These are phyloP conservation scores for Spinus pinus DNA, from an alignment of 2,797 vertebrate species.

Conservation along the genomic window DNA sequence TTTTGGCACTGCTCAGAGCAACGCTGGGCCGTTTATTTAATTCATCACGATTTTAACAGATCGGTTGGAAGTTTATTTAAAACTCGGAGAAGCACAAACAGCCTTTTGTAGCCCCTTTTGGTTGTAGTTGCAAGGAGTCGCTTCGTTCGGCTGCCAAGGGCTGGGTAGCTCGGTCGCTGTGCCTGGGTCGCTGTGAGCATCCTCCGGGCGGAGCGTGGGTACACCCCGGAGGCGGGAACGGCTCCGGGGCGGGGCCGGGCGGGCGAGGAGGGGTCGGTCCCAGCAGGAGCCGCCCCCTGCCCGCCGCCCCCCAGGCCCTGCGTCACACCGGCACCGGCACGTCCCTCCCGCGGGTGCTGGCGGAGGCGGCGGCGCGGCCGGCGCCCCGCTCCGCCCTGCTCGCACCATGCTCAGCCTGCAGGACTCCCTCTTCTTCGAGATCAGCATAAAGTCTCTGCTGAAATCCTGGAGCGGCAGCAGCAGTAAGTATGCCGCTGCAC, in stretches of 20 bases:
- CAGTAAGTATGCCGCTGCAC: conserved; percentile 83
- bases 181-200: background rate
- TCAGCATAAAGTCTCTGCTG: conserved; percentile 97
- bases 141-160: accelerated
- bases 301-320: background rate
- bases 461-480: conserved; percentile 94
- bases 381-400: background rate
- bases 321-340: background rate
- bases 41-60: background rate
- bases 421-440: conserved; percentile 97
- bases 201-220: background rate
- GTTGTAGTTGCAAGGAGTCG: accelerated
- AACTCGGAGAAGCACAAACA: background rate
- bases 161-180: accelerated
- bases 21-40: background rate
- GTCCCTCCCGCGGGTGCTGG: background rate
- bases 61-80: background rate
- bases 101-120: background rate
- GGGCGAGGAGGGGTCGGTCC: background rate
- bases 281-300: background rate
- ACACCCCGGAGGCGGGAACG: background rate
- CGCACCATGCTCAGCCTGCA: conserved; percentile 93
- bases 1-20: background rate
- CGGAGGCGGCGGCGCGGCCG: background rate
- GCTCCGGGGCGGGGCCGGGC: background rate